phyloP scores from a whole-genome alignment of 2,888 invertebrate species.

The Cheilosia variabilis region DNA sequence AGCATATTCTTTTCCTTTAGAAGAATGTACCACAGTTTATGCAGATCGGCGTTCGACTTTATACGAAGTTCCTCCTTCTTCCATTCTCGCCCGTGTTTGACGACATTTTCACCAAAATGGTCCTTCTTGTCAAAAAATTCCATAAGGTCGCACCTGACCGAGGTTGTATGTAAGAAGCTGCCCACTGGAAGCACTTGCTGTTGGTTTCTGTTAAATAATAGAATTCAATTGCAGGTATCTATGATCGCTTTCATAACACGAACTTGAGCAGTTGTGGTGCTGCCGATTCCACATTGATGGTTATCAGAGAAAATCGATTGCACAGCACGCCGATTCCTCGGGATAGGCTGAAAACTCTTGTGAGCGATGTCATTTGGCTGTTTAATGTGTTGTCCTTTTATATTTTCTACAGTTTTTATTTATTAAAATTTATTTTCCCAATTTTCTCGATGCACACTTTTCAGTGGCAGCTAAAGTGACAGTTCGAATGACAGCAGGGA shows the following conservation, averaged over 20 bases:
- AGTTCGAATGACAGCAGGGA: not conserved
- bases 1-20: constrained; percentile 99
- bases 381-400: not conserved
- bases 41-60: constrained; percentile 97
- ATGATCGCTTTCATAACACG: constrained; percentile 60
- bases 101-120: constrained; percentile 91
- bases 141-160: constrained; percentile 86
- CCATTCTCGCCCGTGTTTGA: constrained; percentile 95
- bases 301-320: constrained; percentile 59
- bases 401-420: constrained; percentile 16
- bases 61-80: constrained; percentile 94
- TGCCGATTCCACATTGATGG: constrained; percentile 30
- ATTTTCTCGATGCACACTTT: constrained; percentile 22
- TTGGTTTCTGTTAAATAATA: not conserved
- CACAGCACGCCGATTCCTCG: constrained; percentile 56
- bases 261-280: constrained; percentile 34
- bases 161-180: constrained; percentile 53
- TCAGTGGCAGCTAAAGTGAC: constrained; percentile 17
- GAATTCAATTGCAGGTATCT: not conserved
- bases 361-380: constrained; percentile 51
- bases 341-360: constrained; percentile 29
- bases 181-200: constrained; percentile 13
- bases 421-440: not conserved
- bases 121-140: constrained; percentile 95
- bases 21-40: constrained; percentile 96